phyloP scores from a whole-genome alignment of 2,888 invertebrate genomes.

The Rutpela maculata region DNA sequence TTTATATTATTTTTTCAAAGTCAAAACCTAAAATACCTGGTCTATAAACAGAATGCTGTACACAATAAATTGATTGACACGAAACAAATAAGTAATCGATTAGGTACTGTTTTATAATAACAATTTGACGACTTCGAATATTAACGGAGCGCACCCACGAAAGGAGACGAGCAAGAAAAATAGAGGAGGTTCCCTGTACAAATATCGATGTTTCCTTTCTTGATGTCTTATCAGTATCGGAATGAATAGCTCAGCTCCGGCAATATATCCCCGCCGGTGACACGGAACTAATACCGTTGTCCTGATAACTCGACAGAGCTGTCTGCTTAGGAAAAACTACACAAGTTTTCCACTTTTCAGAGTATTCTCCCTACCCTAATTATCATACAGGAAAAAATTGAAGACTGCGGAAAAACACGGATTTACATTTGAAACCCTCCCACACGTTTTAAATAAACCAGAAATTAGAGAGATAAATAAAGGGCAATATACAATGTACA shows the following conservation, averaged over 20 bases:
- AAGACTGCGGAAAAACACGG: background rate
- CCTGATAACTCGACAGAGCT: slow-evolving; percentile 52
- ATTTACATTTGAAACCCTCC: slow-evolving; percentile 18
- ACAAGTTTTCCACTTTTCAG: slow-evolving; percentile 13
- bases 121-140: background rate
- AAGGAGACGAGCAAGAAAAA: slow-evolving; percentile 20
- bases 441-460: background rate
- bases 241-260: slow-evolving; percentile 64
- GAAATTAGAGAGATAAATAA: background rate
- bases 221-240: slow-evolving; percentile 64
- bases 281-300: slow-evolving; percentile 60
- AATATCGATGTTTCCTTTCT: slow-evolving; percentile 62
- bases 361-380: slow-evolving; percentile 13
- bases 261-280: slow-evolving; percentile 63
- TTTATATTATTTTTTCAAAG: too few species aligned
- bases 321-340: slow-evolving; percentile 21
- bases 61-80: background rate
- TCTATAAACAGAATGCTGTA: too few species aligned
- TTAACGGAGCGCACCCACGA: background rate
- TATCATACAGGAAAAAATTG: slow-evolving; percentile 14
- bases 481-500: background rate
- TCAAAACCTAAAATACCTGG: too few species aligned
- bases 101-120: background rate
- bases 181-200: slow-evolving; percentile 50
- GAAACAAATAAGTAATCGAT: background rate